Base-by-base conservation (phyloP, 2,888 invertebrate species). In the Lottia gigantea region DNA sequence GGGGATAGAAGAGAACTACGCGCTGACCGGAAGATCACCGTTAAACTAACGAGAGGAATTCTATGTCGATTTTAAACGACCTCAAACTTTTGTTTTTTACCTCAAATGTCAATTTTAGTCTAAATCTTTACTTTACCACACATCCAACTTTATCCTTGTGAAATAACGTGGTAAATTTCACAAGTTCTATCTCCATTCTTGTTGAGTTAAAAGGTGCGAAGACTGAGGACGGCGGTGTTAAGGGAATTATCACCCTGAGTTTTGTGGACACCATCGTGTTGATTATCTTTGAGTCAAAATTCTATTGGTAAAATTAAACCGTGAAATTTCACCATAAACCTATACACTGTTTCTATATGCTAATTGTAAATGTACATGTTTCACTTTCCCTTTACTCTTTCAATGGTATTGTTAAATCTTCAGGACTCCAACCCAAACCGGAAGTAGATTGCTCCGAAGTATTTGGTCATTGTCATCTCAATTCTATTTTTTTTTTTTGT, bases 41-140 rank as follows among this genome's bases (percentile, higher is more conserved):
- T 55, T 55, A 55, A 55, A 55, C 55, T 55, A 55, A 55, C 55
- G 19, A 55, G 55, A 55, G 55, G 23, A 55, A 55, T 55, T 55
- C 23, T 55, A 23, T 55, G 55, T 55, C 19, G 55, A 55, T 14
- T 55, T 55, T 23, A 23, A 23, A n/a, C 55, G 55, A 55, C 55
- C 55, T 55, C 55, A 55, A 23, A 19, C 55, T 23, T 55, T 55
- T 55, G 55, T 55, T 55, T 55, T n/a, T 55, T 55, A 55, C 55
- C 23, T 23, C 55, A 55, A 55, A 55, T 55, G 55, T 55, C 55
- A 55, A 55, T 55, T 55, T 55, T 55, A 55, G 55, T 55, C 55
- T 55, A 55, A 55, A 55, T 55, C 55, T 55, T 55, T 55, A 55
- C 55, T 55, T 55, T 55, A 23, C 55, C 23, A 23, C 55, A 55